Percentiles rank a stretch among this genome's conserved stretches.
Evolutionary conservation across 2,113 vertebrate genomes (phyloP).

Genomic region (Setophaga petechia): DNA sequence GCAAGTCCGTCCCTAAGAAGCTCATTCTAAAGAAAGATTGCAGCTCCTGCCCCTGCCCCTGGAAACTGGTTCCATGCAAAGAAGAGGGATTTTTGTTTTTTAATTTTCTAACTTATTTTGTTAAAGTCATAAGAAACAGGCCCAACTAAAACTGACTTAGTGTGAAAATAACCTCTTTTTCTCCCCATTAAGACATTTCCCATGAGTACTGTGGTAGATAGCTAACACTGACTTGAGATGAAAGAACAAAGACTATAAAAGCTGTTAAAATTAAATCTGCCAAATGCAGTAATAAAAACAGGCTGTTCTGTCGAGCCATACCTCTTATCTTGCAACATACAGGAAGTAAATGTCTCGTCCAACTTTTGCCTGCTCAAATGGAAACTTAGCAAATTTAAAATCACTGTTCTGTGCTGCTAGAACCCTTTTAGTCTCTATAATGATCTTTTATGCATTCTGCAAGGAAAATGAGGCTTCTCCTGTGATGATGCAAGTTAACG

Average conservation of each 20-base stretch:
- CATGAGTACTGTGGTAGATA: not conserved
- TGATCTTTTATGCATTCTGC: not conserved
- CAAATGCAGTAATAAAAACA: conserved; percentile 23
- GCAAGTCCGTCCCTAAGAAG: not conserved
- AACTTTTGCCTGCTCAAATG: not conserved
- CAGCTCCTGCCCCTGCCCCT: not conserved
- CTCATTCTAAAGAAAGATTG: not conserved
- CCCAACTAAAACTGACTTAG: not conserved
- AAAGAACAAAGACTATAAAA: conserved; percentile 45
- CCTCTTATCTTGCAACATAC: not conserved
- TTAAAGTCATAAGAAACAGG: not conserved
- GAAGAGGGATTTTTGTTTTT: not conserved
- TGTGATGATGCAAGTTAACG: not conserved
- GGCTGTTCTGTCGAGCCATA: not conserved
- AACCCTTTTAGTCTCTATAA: not conserved
- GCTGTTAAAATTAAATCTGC: conserved; percentile 42
- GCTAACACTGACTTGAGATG: not conserved
- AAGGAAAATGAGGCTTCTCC: not conserved
- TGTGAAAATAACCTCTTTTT: not conserved
- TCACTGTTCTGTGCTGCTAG: not conserved
- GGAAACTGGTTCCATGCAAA: not conserved
- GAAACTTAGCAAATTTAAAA: not conserved
- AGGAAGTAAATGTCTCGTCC: conserved; percentile 13
- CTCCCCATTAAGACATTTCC: not conserved
- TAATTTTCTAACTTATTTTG: not conserved